Evolutionary conservation across 2,888 invertebrate species (phyloP), one percentile per base, ranked within the genome.

Genomic region (Macaria liturata): DNA sequence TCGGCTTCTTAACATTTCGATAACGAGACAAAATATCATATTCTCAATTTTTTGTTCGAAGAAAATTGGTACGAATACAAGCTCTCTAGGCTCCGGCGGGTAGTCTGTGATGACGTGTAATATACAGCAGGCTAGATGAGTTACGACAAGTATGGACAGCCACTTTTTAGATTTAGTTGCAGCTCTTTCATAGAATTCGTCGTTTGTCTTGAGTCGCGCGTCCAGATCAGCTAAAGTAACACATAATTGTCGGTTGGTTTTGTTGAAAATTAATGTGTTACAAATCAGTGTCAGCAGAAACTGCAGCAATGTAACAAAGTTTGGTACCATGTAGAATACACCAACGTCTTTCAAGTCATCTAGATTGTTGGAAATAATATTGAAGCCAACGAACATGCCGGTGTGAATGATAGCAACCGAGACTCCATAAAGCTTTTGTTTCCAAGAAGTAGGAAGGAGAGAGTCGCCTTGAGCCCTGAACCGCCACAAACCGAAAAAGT

Each of bases 41-140:
- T 83, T 70, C 69, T 85, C 80, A 0, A 85, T 59, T 59, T 81
- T 74, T 62, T 84, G 81, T 49, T 74, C 63, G 46, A 74, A 67
- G 32, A 74, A 78, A 7, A 81, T 52, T 0, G 73, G 71, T 0
- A 77, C 43, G 3, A 68, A 58, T 0, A 75, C 42, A 0, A 72
- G 0, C 46, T 61, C 61, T 8, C 32, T 3, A 30, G 20, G 20
- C 31, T 34, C n/a, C 9, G 46, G 20, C 72, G 65, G 2, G 69
- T 37, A 20, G 20, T 20, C 20, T 20, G 20, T 20, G 20, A 20
- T 1, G 20, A 20, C 20, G 20, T 20, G 9, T 4, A 32, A 32
- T 39, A 43, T 32, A 30, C 9, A 49, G 30, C 72, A 65, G 2
- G 69, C n/a, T 0, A 60, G 2, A 52, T 79, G 75, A 43, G 61